These are phyloP conservation scores for Ceratotherium simum DNA, from an alignment of 2,113 vertebrate species.

Conservation along the genomic window DNA sequence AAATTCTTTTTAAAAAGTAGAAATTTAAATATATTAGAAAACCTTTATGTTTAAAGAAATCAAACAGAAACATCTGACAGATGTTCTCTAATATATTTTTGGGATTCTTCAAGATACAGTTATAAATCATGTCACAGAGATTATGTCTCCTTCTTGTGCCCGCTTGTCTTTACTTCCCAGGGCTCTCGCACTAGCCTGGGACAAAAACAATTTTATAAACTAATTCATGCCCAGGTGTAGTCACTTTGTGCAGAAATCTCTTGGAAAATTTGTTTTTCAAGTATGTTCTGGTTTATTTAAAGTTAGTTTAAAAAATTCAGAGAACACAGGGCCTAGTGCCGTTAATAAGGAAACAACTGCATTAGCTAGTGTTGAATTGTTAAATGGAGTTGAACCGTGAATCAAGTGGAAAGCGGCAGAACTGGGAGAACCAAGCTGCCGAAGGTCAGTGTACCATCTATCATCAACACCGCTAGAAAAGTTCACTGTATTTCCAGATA, in stretches of 20 bases:
- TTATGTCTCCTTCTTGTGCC: background rate
- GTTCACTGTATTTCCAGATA: background rate
- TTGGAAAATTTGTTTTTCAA: constrained; percentile 15
- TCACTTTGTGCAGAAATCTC: background rate
- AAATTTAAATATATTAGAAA: constrained; percentile 36
- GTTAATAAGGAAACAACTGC: background rate
- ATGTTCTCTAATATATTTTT: background rate
- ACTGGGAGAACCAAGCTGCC: background rate
- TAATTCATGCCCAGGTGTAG: background rate
- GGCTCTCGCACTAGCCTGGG: background rate
- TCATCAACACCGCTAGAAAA: background rate
- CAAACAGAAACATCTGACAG: constrained; percentile 11
- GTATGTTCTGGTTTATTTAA: constrained; percentile 24
- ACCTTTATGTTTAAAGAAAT: constrained; percentile 23
- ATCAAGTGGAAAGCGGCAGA: too few species aligned
- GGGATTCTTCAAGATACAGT: background rate
- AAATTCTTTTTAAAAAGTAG: constrained; percentile 21
- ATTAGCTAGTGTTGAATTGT: background rate
- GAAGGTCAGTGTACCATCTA: background rate
- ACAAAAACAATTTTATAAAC: constrained; percentile 15
- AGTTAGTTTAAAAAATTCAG: background rate
- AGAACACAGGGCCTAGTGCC: background rate
- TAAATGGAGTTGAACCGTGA: background rate
- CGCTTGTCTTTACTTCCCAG: background rate
- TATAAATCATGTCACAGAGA: background rate